phyloP scores from a whole-genome alignment of 2,888 invertebrate genomes.

The Papilio protenor region DNA sequence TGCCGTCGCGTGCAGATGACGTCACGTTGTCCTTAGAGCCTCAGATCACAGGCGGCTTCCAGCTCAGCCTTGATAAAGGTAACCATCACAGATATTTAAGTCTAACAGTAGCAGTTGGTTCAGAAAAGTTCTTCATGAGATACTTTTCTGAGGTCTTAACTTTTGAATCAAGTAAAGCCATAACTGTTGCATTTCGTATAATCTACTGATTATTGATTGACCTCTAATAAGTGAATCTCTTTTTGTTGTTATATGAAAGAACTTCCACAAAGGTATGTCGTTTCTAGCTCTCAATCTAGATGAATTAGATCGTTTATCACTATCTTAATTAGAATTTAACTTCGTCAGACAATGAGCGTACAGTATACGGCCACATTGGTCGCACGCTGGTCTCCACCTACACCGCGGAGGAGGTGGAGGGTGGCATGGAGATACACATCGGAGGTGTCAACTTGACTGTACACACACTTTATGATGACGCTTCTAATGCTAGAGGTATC shows the following conservation, averaged over 20 bases:
- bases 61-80: constrained; percentile 64
- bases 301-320: not conserved
- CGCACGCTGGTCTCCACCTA: constrained; percentile 63
- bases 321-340: not conserved
- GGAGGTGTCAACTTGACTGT: constrained; percentile 66
- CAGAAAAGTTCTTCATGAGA: not conserved
- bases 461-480: constrained; percentile 62
- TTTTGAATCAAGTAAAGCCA: no score
- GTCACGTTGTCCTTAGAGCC: constrained; percentile 69
- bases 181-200: no score
- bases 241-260: no score
- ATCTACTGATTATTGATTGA: no score
- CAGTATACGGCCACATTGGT: constrained; percentile 67
- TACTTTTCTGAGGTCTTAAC: not conserved
- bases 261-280: not conserved
- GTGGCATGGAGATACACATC: constrained; percentile 63
- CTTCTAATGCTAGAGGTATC: constrained; percentile 63
- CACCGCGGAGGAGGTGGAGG: constrained; percentile 63
- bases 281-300: not conserved
- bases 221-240: no score
- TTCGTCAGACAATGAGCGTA: constrained; percentile 47
- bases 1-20: constrained; percentile 58
- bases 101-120: not conserved
- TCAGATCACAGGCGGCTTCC: constrained; percentile 72
- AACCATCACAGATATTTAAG: not conserved